Conservation (phyloP, 2,888 invertebrate species). For the Ochropacha duplaris region DNA sequence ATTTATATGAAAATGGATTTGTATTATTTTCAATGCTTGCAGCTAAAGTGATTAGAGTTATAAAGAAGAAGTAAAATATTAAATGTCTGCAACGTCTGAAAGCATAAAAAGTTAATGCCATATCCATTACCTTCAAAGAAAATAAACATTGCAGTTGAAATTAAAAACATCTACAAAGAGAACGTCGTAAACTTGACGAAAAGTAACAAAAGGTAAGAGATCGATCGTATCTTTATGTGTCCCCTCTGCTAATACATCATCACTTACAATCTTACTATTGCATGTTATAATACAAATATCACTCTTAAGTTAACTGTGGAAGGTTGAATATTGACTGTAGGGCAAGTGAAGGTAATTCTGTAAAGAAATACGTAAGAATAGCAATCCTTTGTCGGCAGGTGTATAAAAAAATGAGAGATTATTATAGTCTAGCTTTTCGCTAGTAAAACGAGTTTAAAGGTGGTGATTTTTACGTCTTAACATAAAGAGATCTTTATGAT, state of each 20-base stretch:
- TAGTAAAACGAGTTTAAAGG: neutral
- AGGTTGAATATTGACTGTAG: constrained; percentile 16
- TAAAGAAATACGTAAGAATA: constrained; percentile 41
- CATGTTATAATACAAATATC: constrained; percentile 9
- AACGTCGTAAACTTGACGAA: constrained; percentile 23
- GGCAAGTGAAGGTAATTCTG: constrained; percentile 26
- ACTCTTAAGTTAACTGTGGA: constrained; percentile 15
- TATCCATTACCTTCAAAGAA: neutral
- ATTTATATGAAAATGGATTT: too few species aligned
- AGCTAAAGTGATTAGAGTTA: neutral
- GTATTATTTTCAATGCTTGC: neutral
- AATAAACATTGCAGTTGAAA: neutral
- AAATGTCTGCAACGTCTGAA: neutral
- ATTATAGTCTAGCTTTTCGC: constrained; percentile 28
- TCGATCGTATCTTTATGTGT: constrained; percentile 44
- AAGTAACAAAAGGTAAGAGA: constrained; percentile 37
- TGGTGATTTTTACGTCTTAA: neutral
- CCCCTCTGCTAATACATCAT: constrained; percentile 39
- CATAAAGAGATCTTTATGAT: neutral
- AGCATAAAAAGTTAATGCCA: neutral
- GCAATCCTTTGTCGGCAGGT: constrained; percentile 58
- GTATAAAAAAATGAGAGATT: constrained; percentile 54
- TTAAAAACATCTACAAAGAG: neutral
- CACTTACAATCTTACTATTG: constrained; percentile 22
- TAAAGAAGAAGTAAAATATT: neutral